Evolutionary conservation across 2,797 vertebrate species (phyloP), one percentile per base, ranked within the genome.

Genomic region (Bradypus variegatus): DNA sequence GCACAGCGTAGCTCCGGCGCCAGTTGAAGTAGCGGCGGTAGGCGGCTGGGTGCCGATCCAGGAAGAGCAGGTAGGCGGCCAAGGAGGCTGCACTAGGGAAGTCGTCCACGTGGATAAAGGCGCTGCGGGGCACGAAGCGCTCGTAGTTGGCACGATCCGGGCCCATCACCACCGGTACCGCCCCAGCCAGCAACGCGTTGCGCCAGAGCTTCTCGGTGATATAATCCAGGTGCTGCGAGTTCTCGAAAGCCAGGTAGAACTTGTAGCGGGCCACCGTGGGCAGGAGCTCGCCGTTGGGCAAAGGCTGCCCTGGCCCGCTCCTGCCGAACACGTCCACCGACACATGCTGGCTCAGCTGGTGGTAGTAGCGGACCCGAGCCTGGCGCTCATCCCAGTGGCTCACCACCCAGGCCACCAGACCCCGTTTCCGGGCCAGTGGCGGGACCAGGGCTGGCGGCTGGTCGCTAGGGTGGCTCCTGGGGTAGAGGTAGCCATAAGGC

Each of bases 211-310:
- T 99, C 97, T 99, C 99, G 0, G 99, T 99, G 96, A 99, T 98
- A 94, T 99, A 99, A 96, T 99, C 99, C 0, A 97, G 97, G 96
- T 99, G 98, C 95, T 98, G 97, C 0, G 99, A 99, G 97, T 99
- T 99, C 96, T 99, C 99, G 27, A 99, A 98, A 19, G 99, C 98
- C 93, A 99, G 97, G 96, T 99, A 99, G 97, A 99, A 99, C 95
- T 98, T 98, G 97, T 99, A 99, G 72, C 96, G 96, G 0, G 96
- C 96, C 86, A 98, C 76, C 0, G 98, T 98, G 88, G 95, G 96
- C 86, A 98, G 96, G 69, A 99, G 94, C 3, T 96, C 97, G 8
- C 91, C 92, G 11, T 88, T 58, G 8, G 96, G 94, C 88, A 99
- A 50, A 0, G 96, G 96, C 60, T 88, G 94, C 1, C 98, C 98